phyloP scores from a whole-genome alignment of 1,140 invertebrate genomes.

The Dendroctonus valens region DNA sequence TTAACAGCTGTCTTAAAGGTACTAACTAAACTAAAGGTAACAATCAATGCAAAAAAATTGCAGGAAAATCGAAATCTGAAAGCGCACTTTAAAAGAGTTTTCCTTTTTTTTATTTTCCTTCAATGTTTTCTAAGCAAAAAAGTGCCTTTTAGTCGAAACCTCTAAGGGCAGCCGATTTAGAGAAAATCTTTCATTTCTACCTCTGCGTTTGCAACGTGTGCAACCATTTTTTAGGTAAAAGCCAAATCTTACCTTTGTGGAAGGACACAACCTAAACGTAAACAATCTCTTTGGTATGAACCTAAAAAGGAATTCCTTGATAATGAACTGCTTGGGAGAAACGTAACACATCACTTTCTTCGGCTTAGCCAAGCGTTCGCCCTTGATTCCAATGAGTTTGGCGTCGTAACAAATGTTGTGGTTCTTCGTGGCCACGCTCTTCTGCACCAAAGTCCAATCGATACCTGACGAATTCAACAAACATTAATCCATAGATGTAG shows the following conservation, averaged over 20 bases:
- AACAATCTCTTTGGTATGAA: slow-evolving; percentile 88
- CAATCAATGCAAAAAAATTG: too few relatives aligned
- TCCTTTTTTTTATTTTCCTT: too few relatives aligned
- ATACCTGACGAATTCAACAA: slow-evolving; percentile 56
- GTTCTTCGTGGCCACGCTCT: slow-evolving; percentile 80
- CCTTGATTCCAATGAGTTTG: slow-evolving; percentile 71
- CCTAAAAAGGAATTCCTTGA: slow-evolving; percentile 90
- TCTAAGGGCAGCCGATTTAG: too few relatives aligned
- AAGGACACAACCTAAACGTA: slow-evolving; percentile 90
- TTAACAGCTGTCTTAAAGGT: too few relatives aligned
- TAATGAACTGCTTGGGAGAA: slow-evolving; percentile 82
- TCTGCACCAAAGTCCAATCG: slow-evolving; percentile 81
- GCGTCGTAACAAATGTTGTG: slow-evolving; percentile 86
- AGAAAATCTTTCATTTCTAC: too few relatives aligned
- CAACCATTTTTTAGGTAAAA: too few relatives aligned
- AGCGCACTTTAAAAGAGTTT: too few relatives aligned
- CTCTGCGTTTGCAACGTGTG: too few relatives aligned
- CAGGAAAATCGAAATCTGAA: too few relatives aligned
- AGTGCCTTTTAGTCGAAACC: too few relatives aligned
- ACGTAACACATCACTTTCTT: slow-evolving; percentile 88
- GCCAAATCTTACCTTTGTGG: slow-evolving; percentile 68
- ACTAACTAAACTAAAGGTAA: neutral
- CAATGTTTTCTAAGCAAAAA: too few relatives aligned
- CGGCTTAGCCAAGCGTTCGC: slow-evolving; percentile 63
- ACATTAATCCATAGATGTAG: neutral